Conservation (phyloP, 2,888 invertebrate genomes). For the Esperia sulphurella region DNA sequence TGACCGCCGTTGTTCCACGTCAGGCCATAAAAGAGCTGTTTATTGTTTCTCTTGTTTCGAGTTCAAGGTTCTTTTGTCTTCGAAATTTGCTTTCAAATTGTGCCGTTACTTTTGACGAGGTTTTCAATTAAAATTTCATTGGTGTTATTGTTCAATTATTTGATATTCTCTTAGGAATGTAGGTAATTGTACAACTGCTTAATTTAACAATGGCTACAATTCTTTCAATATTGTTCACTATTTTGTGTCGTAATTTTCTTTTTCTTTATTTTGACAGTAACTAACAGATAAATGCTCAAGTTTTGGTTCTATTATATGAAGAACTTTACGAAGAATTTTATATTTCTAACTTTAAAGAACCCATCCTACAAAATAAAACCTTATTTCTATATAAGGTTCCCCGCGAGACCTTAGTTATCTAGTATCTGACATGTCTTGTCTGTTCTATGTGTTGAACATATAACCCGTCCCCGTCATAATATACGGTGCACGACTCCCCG, state of each 20-base stretch:
- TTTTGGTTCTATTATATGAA: no score
- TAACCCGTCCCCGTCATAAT: slow-evolving; percentile 1
- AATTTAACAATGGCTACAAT: no score
- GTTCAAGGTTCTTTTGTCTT: slow-evolving; percentile 33
- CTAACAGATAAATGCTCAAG: no score
- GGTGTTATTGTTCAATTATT: neutral
- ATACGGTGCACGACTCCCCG: neutral
- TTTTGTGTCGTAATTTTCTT: no score
- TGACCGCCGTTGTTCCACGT: slow-evolving; percentile 42
- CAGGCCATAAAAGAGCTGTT: slow-evolving; percentile 49
- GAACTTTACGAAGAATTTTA: no score
- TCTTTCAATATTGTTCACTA: no score
- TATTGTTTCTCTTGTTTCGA: slow-evolving; percentile 51
- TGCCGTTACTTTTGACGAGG: neutral
- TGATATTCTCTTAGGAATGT: neutral
- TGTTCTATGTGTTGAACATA: neutral
- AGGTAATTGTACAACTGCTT: neutral
- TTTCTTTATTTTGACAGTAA: no score
- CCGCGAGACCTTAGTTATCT: neutral
- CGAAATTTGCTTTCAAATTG: neutral
- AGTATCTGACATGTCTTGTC: neutral
- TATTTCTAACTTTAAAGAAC: no score
- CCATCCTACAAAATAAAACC: no score
- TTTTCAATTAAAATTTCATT: neutral
- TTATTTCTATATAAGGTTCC: neutral